Evolutionary conservation across 2,113 vertebrate genomes (phyloP).

Genomic region (Echinops telfairi): DNA sequence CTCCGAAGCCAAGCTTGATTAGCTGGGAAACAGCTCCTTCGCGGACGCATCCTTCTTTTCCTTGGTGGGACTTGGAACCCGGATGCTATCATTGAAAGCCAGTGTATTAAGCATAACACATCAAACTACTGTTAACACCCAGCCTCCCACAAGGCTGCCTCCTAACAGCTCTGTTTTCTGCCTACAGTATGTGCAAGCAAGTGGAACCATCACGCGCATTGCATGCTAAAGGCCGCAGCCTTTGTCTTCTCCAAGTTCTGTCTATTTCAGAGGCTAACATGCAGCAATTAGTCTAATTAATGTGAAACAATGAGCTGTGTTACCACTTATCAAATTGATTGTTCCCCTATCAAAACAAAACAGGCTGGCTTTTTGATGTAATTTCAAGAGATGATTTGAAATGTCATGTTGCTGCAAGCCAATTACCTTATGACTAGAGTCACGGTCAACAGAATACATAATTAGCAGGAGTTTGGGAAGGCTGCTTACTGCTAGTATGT

Average conservation of each 20-base stretch:
- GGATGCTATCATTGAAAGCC: constrained; percentile 80
- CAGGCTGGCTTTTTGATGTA: constrained; percentile 94
- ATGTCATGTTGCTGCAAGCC: constrained; percentile 96
- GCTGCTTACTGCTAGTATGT: constrained; percentile 92
- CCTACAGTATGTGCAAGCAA: constrained; percentile 85
- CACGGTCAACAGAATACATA: constrained; percentile 94
- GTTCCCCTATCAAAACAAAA: constrained; percentile 95
- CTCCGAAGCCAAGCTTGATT: constrained; percentile 24
- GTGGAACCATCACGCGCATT: constrained; percentile 85
- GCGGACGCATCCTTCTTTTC: neutral
- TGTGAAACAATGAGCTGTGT: constrained; percentile 95
- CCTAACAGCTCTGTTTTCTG: constrained; percentile 86
- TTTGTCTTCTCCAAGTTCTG: constrained; percentile 91
- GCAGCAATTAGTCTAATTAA: constrained; percentile 97
- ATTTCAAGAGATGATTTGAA: constrained; percentile 97
- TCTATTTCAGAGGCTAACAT: constrained; percentile 92
- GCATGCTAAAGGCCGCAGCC: constrained; percentile 90
- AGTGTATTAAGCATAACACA: constrained; percentile 82
- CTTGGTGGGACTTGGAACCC: constrained; percentile 66
- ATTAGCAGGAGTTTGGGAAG: constrained; percentile 93
- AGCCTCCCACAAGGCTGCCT: constrained; percentile 85
- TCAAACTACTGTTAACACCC: constrained; percentile 84
- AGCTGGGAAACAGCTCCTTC: neutral
- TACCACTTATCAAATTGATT: constrained; percentile 98
- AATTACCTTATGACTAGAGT: constrained; percentile 95